Evolutionary conservation across 92 coral and sea anemone genomes (phyloP), one percentile per base, ranked within the genome.

Genomic region (Epizoanthus stellaris): DNA sequence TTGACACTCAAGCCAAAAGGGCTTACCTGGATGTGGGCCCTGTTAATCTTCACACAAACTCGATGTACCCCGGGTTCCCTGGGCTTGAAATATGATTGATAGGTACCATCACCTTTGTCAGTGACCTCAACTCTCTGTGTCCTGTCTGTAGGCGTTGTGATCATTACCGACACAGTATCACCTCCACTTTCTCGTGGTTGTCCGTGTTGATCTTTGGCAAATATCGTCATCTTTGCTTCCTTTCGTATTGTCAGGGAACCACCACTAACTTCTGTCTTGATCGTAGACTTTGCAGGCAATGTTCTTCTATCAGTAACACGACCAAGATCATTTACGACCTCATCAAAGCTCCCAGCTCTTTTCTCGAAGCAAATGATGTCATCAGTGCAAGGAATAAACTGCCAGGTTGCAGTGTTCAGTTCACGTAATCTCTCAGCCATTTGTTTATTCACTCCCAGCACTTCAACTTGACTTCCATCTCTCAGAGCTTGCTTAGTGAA

Each of bases 401-500:
- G 61, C 49, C 45, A n/a, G n/a, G 34, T 47, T 43, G 15, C 68
- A 60, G 75, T 74, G 5, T 73, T 84, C 60, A 84, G 23, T 19
- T 42, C 67, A 36, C 57, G 47, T 73, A 84, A 73, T 73, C 76
- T 61, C 34, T 73, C 61, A 34, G 82, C n/a, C 60, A 84, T 73
- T 36, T 84, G 76, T 43, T 63, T 84, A 43, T 75, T 84, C 80
- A 84, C 58, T 23, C 76, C 64, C 53, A 84, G 69, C 34, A 84
- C 53, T 16, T 84, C 81, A 40, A 84, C 82, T 25, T 84, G 47
- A 60, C 67, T 84, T 14, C 88, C 88, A 61, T 84, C 76, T 39
- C 57, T 73, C 42, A 73, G 17, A 19, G 88, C 88, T 84, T 74
- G 79, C 70, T 84, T 62, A n/a, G 88, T 74, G 65, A 84, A 84